phyloP scores from a whole-genome alignment of 1,140 invertebrate genomes.

The Vanessa tameamea region DNA sequence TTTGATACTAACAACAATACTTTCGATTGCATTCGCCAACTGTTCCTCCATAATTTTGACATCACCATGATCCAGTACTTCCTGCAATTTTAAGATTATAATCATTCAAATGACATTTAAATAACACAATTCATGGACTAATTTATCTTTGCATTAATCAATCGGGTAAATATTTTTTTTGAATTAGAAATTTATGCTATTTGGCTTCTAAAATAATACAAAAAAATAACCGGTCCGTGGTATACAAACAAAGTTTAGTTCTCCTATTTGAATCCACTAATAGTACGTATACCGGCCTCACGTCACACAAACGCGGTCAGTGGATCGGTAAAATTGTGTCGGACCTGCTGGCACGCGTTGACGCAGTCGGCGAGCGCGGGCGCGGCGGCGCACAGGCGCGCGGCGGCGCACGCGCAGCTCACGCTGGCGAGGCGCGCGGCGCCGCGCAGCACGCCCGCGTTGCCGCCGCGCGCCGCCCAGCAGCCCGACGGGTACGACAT shows the following conservation, averaged over 20 bases:
- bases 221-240: too few species aligned
- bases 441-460: conserved; percentile 66
- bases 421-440: conserved; percentile 69
- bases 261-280: too few species aligned
- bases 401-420: conserved; percentile 70
- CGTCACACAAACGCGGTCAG: too few species aligned
- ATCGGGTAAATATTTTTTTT: too few species aligned
- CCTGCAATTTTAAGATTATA: conserved; percentile 48
- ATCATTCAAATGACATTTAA: neutral
- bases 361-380: conserved; percentile 58
- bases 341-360: conserved; percentile 65
- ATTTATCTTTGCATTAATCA: too few species aligned
- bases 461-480: conserved; percentile 44
- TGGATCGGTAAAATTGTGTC: too few species aligned
- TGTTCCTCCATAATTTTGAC: conserved; percentile 78
- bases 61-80: conserved; percentile 75
- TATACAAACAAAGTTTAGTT: too few species aligned
- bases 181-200: neutral
- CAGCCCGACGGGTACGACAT: conserved; percentile 10
- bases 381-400: conserved; percentile 56
- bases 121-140: too few species aligned
- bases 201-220: too few species aligned
- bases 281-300: too few species aligned
- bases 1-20: conserved; percentile 73
- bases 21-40: conserved; percentile 75